Percentiles rank a stretch among this genome's conserved stretches.
Evolutionary conservation across 2,888 invertebrate species (phyloP).

Genomic region (Malthinus seriepunctatus): DNA sequence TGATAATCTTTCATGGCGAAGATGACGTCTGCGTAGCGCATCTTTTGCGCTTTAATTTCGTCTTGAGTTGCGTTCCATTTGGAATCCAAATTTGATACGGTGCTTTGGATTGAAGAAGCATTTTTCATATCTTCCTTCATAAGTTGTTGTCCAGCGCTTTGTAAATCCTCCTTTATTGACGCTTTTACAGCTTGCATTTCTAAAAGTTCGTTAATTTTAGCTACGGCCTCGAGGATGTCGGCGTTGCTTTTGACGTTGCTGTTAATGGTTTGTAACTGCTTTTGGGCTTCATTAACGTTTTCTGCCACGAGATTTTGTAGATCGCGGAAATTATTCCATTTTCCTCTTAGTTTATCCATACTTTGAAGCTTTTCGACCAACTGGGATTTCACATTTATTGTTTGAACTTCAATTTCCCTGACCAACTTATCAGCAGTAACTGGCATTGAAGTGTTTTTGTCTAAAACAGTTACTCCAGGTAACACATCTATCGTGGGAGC

Average conservation of each 20-base stretch:
- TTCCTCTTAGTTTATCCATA: slow-evolving; percentile 70
- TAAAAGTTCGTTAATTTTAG: slow-evolving; percentile 58
- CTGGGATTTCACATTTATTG: slow-evolving; percentile 68
- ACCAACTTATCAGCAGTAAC: slow-evolving; percentile 73
- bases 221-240: slow-evolving; percentile 56
- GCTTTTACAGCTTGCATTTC: slow-evolving; percentile 63
- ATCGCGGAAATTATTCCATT: slow-evolving; percentile 78
- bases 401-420: slow-evolving; percentile 72
- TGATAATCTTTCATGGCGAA: slow-evolving; percentile 75
- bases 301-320: slow-evolving; percentile 72
- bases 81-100: slow-evolving; percentile 74
- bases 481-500: slow-evolving; percentile 70
- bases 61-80: slow-evolving; percentile 81
- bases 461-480: slow-evolving; percentile 69
- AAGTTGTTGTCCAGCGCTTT: slow-evolving; percentile 76
- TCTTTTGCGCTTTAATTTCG: slow-evolving; percentile 72
- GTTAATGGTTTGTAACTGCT: slow-evolving; percentile 61
- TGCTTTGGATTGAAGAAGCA: slow-evolving; percentile 79
- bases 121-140: slow-evolving; percentile 83
- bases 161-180: slow-evolving; percentile 70
- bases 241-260: slow-evolving; percentile 56
- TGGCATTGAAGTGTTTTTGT: slow-evolving; percentile 71
- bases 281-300: slow-evolving; percentile 64
- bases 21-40: slow-evolving; percentile 73
- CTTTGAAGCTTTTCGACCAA: slow-evolving; percentile 69